Conservation (phyloP, 2,888 invertebrate species). For the Stramonita haemastoma region DNA sequence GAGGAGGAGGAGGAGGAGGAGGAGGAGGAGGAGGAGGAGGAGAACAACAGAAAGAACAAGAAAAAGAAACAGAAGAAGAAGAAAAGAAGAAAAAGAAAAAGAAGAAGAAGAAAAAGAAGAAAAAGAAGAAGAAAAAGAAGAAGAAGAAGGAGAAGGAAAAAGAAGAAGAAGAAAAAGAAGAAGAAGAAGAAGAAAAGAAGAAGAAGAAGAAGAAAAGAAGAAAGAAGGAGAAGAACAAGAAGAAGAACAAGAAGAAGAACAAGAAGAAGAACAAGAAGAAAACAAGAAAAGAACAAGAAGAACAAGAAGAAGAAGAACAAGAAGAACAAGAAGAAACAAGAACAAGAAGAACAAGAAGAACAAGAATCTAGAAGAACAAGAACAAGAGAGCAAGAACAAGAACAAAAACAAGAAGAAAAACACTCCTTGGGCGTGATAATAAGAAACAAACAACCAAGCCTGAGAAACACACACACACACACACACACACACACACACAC, state of each 20-base stretch:
- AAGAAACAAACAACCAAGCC: too few relatives aligned
- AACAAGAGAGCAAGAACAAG: too few relatives aligned
- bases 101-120: background rate
- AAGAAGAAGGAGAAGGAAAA: background rate
- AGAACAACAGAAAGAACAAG: background rate
- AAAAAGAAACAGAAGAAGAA: background rate
- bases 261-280: background rate
- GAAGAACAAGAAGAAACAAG: background rate
- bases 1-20: background rate
- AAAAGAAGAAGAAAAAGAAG: background rate
- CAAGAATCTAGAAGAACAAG: too few relatives aligned
- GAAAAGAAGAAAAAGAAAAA: background rate
- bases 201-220: background rate
- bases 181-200: background rate
- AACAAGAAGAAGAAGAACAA: background rate
- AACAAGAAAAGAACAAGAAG: too few relatives aligned
- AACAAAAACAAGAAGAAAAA: too few relatives aligned
- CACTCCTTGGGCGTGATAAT: too few relatives aligned
- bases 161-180: background rate
- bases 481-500: constrained; percentile 1
- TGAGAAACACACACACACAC: background rate
- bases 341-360: background rate
- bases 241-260: background rate
- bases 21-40: background rate
- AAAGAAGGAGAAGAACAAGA: background rate